Percentiles rank a stretch among this genome's conserved stretches.
phyloP scores from a whole-genome alignment of 2,797 vertebrate species.

The Triplophysa bombifrons region DNA sequence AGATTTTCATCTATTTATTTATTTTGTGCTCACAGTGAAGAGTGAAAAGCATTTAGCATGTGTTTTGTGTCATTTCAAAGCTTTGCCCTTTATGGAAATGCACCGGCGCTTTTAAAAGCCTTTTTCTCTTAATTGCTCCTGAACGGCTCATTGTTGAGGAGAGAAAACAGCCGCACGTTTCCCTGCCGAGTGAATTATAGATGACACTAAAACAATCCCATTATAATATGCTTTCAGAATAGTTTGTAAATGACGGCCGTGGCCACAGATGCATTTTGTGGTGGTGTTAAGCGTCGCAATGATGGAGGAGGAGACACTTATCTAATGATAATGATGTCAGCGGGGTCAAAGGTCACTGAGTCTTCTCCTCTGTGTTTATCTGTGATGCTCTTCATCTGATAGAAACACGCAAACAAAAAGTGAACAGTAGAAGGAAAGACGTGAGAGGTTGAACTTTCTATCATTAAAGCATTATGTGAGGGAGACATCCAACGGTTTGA shows the following conservation, averaged over 20 bases:
- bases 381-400: not conserved
- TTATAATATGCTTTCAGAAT: slow-evolving; percentile 56
- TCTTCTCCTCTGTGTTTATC: slow-evolving; percentile 30
- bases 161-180: slow-evolving; percentile 27
- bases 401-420: not conserved
- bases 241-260: slow-evolving; percentile 48
- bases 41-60: slow-evolving; percentile 50
- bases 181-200: slow-evolving; percentile 46
- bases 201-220: slow-evolving; percentile 52
- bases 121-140: slow-evolving; percentile 57
- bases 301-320: not conserved
- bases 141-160: slow-evolving; percentile 36
- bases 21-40: slow-evolving; percentile 14
- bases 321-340: slow-evolving; percentile 43
- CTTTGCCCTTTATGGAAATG: slow-evolving; percentile 58
- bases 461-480: not conserved
- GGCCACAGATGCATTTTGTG: slow-evolving; percentile 43
- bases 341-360: slow-evolving; percentile 32
- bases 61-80: slow-evolving; percentile 50
- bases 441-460: not conserved
- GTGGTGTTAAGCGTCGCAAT: slow-evolving; percentile 34
- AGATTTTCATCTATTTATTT: slow-evolving; percentile 11
- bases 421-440: not conserved
- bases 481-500: not conserved
- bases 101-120: slow-evolving; percentile 56